Percentiles rank a stretch among this genome's conserved stretches.
Evolutionary conservation across 1,140 invertebrate genomes (phyloP).

Genomic region (Prorops nasuta): DNA sequence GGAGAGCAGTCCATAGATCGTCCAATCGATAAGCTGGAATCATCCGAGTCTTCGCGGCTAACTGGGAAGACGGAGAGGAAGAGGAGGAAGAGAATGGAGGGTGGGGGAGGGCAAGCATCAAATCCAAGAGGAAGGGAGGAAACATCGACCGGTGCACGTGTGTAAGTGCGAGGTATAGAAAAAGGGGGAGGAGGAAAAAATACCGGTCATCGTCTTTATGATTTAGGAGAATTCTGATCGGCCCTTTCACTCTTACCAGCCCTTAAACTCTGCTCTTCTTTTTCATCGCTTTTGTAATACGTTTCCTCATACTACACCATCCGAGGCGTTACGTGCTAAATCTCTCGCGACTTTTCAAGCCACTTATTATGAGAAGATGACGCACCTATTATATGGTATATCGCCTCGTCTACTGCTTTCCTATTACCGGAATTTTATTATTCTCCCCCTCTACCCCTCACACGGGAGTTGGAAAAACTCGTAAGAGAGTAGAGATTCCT

Average conservation of each 20-base stretch:
- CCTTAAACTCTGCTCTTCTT: neutral
- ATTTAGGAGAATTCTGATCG: slow-evolving; percentile 19
- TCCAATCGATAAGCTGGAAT: slow-evolving; percentile 16
- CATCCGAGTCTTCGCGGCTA: too few species aligned
- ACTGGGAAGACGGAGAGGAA: slow-evolving; percentile 1
- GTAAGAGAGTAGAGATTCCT: too few species aligned
- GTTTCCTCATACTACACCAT: too few species aligned
- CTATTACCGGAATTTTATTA: too few species aligned
- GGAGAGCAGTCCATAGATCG: slow-evolving; percentile 25
- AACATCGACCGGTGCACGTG: slow-evolving; percentile 7
- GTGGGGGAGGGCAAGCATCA: slow-evolving; percentile 9
- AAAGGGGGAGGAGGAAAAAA: slow-evolving; percentile 11
- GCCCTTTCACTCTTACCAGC: slow-evolving; percentile 10
- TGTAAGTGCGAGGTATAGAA: too few species aligned
- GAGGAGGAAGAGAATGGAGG: slow-evolving; percentile 17
- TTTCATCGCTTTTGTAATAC: neutral
- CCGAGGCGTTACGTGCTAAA: neutral
- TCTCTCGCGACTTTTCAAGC: too few species aligned
- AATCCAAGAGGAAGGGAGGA: neutral
- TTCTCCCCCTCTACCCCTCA: too few species aligned
- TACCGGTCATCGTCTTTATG: slow-evolving; percentile 18
- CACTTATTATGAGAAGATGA: too few species aligned
- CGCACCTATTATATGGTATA: too few species aligned
- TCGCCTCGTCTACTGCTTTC: too few species aligned
- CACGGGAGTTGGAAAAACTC: too few species aligned